phyloP scores from a whole-genome alignment of 2,888 invertebrate genomes.

The Hydrotaea diabolus region DNA sequence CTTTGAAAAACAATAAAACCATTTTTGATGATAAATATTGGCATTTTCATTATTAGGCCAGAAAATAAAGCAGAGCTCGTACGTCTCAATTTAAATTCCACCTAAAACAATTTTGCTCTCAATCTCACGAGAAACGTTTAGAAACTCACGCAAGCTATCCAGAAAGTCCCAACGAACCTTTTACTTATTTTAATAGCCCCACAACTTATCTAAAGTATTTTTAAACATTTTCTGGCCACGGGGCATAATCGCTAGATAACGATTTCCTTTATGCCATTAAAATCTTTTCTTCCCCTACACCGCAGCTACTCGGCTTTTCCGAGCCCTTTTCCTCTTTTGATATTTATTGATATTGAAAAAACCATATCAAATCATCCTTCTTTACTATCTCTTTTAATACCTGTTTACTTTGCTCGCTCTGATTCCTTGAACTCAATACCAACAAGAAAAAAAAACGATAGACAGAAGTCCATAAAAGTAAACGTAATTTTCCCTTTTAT shows the following conservation, averaged over 20 bases:
- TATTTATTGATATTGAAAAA: slow-evolving; percentile 25
- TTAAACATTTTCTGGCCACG: not conserved
- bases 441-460: not conserved
- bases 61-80: too few relatives aligned
- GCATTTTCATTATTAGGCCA: too few relatives aligned
- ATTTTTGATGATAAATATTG: too few relatives aligned
- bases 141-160: too few relatives aligned
- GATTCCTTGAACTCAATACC: not conserved
- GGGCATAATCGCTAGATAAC: not conserved
- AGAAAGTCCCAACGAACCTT: too few relatives aligned
- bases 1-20: too few relatives aligned
- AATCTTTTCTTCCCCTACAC: not conserved
- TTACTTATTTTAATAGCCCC: too few relatives aligned
- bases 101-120: too few relatives aligned
- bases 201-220: not conserved
- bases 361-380: slow-evolving; percentile 20
- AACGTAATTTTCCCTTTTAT: slow-evolving; percentile 5
- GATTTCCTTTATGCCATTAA: not conserved
- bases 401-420: not conserved
- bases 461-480: slow-evolving; percentile 15
- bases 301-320: not conserved
- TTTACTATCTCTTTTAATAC: slow-evolving; percentile 23
- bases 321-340: not conserved
- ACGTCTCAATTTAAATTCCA: too few relatives aligned
- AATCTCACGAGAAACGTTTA: too few relatives aligned